Evolutionary conservation across 1,140 invertebrate genomes (phyloP).

Genomic region (Drosophila kurseongensis): DNA sequence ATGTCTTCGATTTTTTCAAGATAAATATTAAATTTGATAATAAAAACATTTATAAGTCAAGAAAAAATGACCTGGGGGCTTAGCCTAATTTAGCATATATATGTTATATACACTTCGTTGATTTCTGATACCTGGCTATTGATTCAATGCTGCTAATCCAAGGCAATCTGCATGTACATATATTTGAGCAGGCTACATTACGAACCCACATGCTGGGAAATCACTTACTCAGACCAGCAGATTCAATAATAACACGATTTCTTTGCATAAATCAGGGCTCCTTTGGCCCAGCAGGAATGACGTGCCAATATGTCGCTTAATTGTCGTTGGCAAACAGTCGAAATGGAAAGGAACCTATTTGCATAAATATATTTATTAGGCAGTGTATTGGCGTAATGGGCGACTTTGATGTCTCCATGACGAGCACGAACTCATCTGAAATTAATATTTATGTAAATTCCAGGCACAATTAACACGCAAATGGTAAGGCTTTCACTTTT

Average conservation of each 20-base stretch:
- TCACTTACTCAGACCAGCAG: conserved; percentile 51
- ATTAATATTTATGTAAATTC: conserved; percentile 64
- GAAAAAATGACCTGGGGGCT: not conserved
- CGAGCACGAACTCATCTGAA: conserved; percentile 35
- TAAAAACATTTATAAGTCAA: not conserved
- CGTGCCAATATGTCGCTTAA: conserved; percentile 46
- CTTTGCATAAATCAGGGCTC: conserved; percentile 65
- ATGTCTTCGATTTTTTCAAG: too few relatives aligned
- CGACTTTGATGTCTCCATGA: conserved; percentile 61
- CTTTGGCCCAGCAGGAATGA: conserved; percentile 23
- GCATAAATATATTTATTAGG: conserved; percentile 74
- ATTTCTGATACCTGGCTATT: not conserved
- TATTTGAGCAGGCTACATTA: conserved; percentile 6
- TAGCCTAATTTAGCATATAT: not conserved
- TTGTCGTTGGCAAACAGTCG: conserved; percentile 49
- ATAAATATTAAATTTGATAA: too few relatives aligned
- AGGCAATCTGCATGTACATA: conserved; percentile 4
- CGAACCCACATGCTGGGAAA: conserved; percentile 57
- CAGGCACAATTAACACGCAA: conserved; percentile 69
- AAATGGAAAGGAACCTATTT: conserved; percentile 65
- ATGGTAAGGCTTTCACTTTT: conserved; percentile 64
- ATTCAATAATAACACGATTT: conserved; percentile 49
- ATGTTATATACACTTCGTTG: not conserved
- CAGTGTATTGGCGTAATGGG: conserved; percentile 30
- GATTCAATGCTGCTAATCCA: conserved; percentile 2